These are phyloP conservation scores for Phragmatobia fuliginosa DNA, from an alignment of 2,888 invertebrate genomes.

Conservation along the genomic window DNA sequence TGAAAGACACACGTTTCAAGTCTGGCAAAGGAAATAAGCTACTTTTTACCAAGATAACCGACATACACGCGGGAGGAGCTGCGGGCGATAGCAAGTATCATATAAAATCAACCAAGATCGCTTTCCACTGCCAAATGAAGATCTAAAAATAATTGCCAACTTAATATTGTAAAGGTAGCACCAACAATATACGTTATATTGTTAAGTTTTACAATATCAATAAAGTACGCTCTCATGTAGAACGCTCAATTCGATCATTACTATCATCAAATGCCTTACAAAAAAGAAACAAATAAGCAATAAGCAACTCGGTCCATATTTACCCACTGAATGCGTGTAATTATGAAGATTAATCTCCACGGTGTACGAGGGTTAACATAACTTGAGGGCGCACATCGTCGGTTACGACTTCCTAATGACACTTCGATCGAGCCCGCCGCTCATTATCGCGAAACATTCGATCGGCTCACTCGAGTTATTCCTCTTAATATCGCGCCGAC, in stretches of 20 bases:
- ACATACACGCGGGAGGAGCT: no score
- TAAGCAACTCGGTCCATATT: constrained; percentile 60
- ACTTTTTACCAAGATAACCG: no score
- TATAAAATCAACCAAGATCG: no score
- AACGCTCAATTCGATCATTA: constrained; percentile 40
- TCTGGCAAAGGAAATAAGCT: no score
- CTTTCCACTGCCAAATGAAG: no score
- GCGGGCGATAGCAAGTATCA: no score
- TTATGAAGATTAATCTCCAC: constrained; percentile 80
- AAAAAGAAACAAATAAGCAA: constrained; percentile 54
- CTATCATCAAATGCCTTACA: constrained; percentile 38
- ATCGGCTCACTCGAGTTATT: constrained; percentile 82
- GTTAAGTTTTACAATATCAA: constrained; percentile 25
- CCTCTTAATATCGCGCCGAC: constrained; percentile 83
- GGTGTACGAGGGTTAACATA: constrained; percentile 74
- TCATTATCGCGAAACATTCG: constrained; percentile 85
- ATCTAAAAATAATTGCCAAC: not conserved
- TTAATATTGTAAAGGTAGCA: not conserved
- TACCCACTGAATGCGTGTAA: constrained; percentile 65
- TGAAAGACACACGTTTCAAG: no score
- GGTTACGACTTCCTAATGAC: constrained; percentile 86
- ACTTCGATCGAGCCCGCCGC: constrained; percentile 82
- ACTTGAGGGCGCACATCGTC: constrained; percentile 79
- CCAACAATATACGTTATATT: constrained; percentile 1
- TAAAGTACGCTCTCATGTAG: constrained; percentile 19